Percentiles rank a stretch among this genome's conserved stretches.
Evolutionary conservation across 2,113 vertebrate genomes (phyloP).

Genomic region (Cochlearius cochlearius): DNA sequence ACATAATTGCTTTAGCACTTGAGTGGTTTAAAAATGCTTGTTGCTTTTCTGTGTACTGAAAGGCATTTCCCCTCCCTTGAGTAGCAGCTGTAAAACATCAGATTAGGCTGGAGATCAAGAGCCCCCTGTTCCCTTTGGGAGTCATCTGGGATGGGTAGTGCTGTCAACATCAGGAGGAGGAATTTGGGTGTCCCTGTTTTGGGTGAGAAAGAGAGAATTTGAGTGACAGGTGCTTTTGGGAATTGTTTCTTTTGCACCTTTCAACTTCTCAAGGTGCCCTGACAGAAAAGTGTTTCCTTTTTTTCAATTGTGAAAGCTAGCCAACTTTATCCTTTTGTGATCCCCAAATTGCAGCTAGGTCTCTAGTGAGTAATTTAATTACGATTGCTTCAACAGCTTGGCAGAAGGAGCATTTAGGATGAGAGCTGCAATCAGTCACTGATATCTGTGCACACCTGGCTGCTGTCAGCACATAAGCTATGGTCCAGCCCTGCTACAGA

Average conservation of each 20-base stretch:
- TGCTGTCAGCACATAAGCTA: constrained; percentile 24
- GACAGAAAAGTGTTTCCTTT: neutral
- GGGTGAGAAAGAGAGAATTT: neutral
- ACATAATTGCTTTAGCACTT: neutral
- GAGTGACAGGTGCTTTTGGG: neutral
- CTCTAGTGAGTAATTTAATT: constrained; percentile 41
- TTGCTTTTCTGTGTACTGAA: neutral
- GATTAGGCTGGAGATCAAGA: neutral
- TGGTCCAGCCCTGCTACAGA: neutral
- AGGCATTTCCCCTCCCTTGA: neutral
- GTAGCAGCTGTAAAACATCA: neutral
- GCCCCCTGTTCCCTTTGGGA: neutral
- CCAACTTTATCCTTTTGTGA: constrained; percentile 32
- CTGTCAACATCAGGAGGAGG: neutral
- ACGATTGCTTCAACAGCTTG: constrained; percentile 17
- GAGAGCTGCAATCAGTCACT: constrained; percentile 15
- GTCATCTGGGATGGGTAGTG: neutral
- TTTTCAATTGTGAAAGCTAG: neutral
- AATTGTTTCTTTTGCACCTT: neutral
- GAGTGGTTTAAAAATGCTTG: neutral
- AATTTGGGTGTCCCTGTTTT: neutral
- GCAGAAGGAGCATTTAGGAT: constrained; percentile 1
- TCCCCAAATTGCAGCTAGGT: neutral
- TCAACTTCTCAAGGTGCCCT: constrained; percentile 25
- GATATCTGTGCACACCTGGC: constrained; percentile 15